These are phyloP conservation scores for Ophion ellenae DNA, from an alignment of 2,888 invertebrate genomes.

Conservation along the genomic window DNA sequence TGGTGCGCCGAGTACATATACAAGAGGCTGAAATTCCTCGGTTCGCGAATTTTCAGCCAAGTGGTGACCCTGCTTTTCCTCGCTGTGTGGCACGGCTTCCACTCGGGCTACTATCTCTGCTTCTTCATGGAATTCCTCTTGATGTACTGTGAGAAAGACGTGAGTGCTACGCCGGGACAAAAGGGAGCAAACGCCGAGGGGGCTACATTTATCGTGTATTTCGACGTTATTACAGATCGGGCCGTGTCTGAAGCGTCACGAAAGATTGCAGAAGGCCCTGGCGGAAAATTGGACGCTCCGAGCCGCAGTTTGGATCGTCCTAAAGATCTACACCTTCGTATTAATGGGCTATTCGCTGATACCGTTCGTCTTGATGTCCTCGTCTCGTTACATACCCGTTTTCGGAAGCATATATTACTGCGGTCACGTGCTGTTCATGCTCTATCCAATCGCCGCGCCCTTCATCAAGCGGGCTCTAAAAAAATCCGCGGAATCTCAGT, in stretches of 20 bases:
- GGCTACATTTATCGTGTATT: background rate
- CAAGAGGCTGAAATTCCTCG: slow-evolving; percentile 95
- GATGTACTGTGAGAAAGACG: slow-evolving; percentile 93
- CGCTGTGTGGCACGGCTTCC: slow-evolving; percentile 98
- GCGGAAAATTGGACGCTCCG: slow-evolving; percentile 80
- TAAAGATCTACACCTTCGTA: slow-evolving; percentile 90
- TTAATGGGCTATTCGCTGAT: slow-evolving; percentile 94
- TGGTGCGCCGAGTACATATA: slow-evolving; percentile 98
- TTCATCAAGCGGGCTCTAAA: slow-evolving; percentile 78
- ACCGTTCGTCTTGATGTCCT: slow-evolving; percentile 90
- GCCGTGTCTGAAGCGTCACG: slow-evolving; percentile 85
- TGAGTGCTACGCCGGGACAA: slow-evolving; percentile 81
- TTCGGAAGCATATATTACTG: slow-evolving; percentile 88
- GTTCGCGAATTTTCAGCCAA: slow-evolving; percentile 90
- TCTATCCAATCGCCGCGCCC: slow-evolving; percentile 86
- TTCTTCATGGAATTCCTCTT: slow-evolving; percentile 96
- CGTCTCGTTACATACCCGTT: slow-evolving; percentile 88
- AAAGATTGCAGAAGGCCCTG: slow-evolving; percentile 84
- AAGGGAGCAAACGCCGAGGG: background rate
- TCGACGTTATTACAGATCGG: slow-evolving; percentile 84
- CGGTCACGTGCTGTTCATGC: slow-evolving; percentile 88
- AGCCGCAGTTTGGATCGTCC: slow-evolving; percentile 85
- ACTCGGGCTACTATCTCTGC: slow-evolving; percentile 96
- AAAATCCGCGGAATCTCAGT: slow-evolving; percentile 57
- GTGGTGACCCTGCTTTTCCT: slow-evolving; percentile 92